Evolutionary conservation across 2,888 invertebrate genomes (phyloP), one percentile per base, ranked within the genome.

Genomic region (Mongoloraphidia duomilia): DNA sequence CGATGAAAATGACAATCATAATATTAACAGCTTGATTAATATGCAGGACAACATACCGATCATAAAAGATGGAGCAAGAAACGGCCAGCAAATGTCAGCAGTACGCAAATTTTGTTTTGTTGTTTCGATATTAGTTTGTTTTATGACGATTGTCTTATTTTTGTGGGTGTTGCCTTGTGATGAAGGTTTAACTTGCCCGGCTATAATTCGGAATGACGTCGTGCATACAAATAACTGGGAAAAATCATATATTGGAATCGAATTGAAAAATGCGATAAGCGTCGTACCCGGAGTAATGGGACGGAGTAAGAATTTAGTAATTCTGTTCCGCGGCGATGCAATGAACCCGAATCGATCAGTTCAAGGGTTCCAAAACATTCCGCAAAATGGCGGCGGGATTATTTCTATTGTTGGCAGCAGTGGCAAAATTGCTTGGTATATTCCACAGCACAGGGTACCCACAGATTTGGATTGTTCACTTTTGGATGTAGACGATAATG

Each of bases 121-220:
- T 13, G 69, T 76, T 9, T 88, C 88, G 1, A 76, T 88, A 54
- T 62, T 84, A 41, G 63, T 82, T 46, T 89, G 84, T 61, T 66
- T 84, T 52, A 68, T 81, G 50, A 83, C 83, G 8, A 77, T 84
- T 44, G 69, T 86, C 40, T 74, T 82, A 59, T 90, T 85, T 61
- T 67, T 84, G 8, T 86, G 82, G 81, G 76, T 81, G 11, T 68
- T 83, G 57, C 88, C 88, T 0, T 89, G 88, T 59, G 76, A 79
- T 4, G 80, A 82, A 59, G 74, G 75, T 8, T 76, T 78, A 12
- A 77, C 80, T 46, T 87, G 87, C 56, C 74, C 79, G 10, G 70
- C 68, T 1, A 60, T 62, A 1, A 65, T 65, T 5, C 47, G 34
- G 12, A 74, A 74, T 51, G 74, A 74, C 60, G 68, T 68, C 49